Evolutionary conservation across 2,888 invertebrate species (phyloP).

Genomic region (Drosophila ezoana): DNA sequence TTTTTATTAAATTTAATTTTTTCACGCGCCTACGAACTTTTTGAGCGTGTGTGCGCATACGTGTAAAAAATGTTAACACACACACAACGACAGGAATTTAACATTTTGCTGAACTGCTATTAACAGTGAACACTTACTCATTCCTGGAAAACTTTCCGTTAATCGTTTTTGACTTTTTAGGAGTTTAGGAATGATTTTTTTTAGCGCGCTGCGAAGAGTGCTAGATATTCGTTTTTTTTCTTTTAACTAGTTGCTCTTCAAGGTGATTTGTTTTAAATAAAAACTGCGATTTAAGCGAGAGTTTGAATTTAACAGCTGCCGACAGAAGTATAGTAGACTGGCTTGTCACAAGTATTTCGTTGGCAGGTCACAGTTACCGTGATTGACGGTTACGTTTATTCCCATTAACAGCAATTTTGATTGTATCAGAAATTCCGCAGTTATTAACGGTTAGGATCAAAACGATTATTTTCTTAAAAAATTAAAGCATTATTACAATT

Average conservation of each 20-base stretch:
- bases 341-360: constrained; percentile 1
- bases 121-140: constrained; percentile 18
- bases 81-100: constrained; percentile 33
- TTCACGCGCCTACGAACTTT: constrained; percentile 82
- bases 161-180: background rate
- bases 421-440: background rate
- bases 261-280: background rate
- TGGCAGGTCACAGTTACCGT: constrained; percentile 23
- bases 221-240: too few relatives aligned
- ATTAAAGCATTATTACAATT: background rate
- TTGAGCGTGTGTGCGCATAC: constrained; percentile 64
- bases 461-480: background rate
- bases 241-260: background rate
- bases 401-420: background rate
- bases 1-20: constrained; percentile 60
- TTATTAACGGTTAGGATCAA: background rate
- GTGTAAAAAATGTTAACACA: constrained; percentile 47
- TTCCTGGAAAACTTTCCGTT: background rate
- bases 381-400: constrained; percentile 3
- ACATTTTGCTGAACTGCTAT: constrained; percentile 59
- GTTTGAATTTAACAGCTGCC: constrained; percentile 41
- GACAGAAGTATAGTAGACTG: background rate
- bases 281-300: background rate
- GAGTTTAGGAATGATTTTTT: background rate
- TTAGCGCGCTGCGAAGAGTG: too few relatives aligned